Evolutionary conservation across 2,113 vertebrate species (phyloP).

Genomic region (Damaliscus lunatus): DNA sequence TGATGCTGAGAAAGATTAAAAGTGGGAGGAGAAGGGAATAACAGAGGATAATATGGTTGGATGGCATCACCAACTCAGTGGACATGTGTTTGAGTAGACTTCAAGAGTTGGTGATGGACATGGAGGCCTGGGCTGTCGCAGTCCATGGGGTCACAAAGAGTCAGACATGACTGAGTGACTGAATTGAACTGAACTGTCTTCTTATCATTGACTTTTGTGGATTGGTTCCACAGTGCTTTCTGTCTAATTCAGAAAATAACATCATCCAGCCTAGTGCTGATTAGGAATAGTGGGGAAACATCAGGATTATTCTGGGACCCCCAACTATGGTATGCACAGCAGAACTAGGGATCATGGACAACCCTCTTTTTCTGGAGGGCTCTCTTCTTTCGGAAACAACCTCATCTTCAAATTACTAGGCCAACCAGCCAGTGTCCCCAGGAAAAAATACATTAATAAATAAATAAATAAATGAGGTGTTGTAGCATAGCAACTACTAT

Average conservation of each 20-base stretch:
- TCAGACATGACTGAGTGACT: neutral
- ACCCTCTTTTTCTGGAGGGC: neutral
- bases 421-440: neutral
- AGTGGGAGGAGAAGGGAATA: neutral
- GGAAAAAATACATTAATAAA: neutral
- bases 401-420: neutral
- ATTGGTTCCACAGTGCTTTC: neutral
- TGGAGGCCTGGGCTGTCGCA: neutral
- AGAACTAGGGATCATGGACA: neutral
- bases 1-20: neutral
- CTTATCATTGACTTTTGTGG: neutral
- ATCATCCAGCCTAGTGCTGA: neutral
- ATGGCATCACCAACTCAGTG: neutral
- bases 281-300: neutral
- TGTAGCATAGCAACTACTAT: neutral
- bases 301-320: neutral
- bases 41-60: neutral
- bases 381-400: neutral
- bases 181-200: neutral
- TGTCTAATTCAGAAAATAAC: neutral
- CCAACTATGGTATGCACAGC: neutral
- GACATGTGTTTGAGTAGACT: neutral
- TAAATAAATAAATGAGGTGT: neutral
- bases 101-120: rapidly evolving
- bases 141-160: neutral